Evolutionary conservation across 2,888 invertebrate genomes (phyloP), one percentile per base, ranked within the genome.

Genomic region (Drosophila neonasuta): DNA sequence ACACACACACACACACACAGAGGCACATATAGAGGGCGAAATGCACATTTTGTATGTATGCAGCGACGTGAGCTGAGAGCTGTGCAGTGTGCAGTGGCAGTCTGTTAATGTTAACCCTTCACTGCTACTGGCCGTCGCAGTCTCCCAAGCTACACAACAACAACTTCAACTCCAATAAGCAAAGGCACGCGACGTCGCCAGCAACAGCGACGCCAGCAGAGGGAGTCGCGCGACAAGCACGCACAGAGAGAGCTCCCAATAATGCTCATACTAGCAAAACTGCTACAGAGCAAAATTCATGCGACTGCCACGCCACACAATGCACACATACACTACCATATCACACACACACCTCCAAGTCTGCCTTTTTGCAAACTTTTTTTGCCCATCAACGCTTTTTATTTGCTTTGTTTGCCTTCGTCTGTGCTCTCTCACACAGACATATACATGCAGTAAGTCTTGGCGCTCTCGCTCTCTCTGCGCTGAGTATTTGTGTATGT

Each of bases 211-310:
- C 66, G 75, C 57, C 50, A 34, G 79, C 77, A 71, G 78, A 46
- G 51, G 39, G 50, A 77, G 85, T 86, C 79, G 82, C 79, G 79
- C 85, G 84, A 81, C 86, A 77, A 66, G 69, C 77, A 77, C 75
- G 79, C 75, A 80, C 70, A 68, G 68, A 36, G 24, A 54, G 63
- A 77, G 62, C 60, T 52, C 42, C 51, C 36, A 36, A 36, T 52
- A 42, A 24, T 39, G 34, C 42, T 11, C 59, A 56, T 45, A 48
- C 44, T 34, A 34, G 42, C 32, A 64, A 55, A 70, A 36, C 55
- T 15, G 50, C 41, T 42, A 52, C 44, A 24, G 17, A 59, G 63
- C 52, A 41, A 54, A 39, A 44, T 49, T 36, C 24, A 54, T 32
- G 52, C 17, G 41, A 48, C 49, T 55, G 62, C 49, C 57, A 63